Base-by-base conservation (phyloP, 1,140 invertebrate species). In the Drosophila malerkotliana region DNA sequence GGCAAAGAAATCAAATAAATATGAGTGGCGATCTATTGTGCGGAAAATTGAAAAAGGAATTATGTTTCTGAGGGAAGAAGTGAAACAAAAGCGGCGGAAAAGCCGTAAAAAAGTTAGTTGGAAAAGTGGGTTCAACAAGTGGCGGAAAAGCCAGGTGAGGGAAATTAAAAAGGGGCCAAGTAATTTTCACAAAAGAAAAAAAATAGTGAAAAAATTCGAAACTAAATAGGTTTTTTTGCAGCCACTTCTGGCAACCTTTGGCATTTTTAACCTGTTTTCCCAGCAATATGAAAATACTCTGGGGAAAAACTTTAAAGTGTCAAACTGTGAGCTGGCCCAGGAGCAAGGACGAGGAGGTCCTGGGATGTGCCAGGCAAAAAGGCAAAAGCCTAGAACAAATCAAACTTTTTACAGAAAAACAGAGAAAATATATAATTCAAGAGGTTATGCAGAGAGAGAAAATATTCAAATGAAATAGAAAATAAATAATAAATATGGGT, bases 381-480 rank as follows among this genome's bases (percentile, higher is more conserved):
- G 32, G 32, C 15, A 12, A 32, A 34, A 6, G 14, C 41, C 4
- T 44, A 44, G 41, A 44, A 37, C 28, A 44, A 56, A 56, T n/a
- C 14, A 49, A 72, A 71, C 68, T 72, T 71, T 60, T 45, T 26
- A 48, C 21, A 21, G 49, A 24, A 48, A 37, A 51, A 49, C 51
- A 18, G 44, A 9, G 15, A 32, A 10, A 15, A 66, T 83, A 55
- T 77, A 83, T 83, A 79, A 83, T 83, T 83, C 41, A 64, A 47
- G 54, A 32, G 41, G n/a, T 10, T 47, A 3, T 47, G 18, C 18
- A 47, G 15, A 21, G 18, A 47, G 18, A 47, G 18, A 47, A 47
- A 47, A 15, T 18, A 41, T 6, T n/a, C 12, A 0, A 41, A 41
- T 14, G 1, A 14, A 14, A 14, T 3, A 5, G 4, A 3, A 41